phyloP scores from a whole-genome alignment of 2,113 vertebrate genomes.

The Bucco capensis region DNA sequence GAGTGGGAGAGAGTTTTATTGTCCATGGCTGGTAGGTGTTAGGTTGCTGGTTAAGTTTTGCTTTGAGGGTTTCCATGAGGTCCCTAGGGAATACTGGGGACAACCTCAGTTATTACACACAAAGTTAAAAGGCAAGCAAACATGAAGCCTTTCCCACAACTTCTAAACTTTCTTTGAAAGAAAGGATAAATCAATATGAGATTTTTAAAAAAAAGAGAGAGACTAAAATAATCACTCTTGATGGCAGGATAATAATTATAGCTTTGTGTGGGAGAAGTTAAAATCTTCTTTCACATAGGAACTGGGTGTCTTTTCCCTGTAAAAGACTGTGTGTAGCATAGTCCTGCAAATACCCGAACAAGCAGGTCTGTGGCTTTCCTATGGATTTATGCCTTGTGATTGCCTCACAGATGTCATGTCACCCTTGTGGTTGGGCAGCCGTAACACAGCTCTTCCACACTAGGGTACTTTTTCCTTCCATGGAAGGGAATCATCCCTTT shows the following conservation, averaged over 20 bases:
- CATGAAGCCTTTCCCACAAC: not conserved
- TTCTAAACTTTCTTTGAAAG: not conserved
- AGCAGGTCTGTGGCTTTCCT: not conserved
- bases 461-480: fast-evolving
- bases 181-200: not conserved
- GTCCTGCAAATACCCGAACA: fast-evolving
- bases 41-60: not conserved
- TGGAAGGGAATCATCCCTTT: not conserved
- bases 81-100: not conserved
- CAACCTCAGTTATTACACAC: not conserved
- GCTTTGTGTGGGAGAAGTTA: constrained; percentile 28
- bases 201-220: not conserved
- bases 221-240: not conserved
- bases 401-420: not conserved
- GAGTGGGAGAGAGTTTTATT: not conserved
- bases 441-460: not conserved
- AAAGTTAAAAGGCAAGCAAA: not conserved
- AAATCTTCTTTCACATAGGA: not conserved
- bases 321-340: not conserved
- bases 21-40: not conserved
- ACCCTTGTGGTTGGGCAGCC: not conserved
- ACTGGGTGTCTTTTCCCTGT: not conserved
- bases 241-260: constrained; percentile 46
- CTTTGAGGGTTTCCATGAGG: not conserved
- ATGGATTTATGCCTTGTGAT: not conserved